Conservation (phyloP, 2,797 vertebrate species). For the Falco peregrinus region DNA sequence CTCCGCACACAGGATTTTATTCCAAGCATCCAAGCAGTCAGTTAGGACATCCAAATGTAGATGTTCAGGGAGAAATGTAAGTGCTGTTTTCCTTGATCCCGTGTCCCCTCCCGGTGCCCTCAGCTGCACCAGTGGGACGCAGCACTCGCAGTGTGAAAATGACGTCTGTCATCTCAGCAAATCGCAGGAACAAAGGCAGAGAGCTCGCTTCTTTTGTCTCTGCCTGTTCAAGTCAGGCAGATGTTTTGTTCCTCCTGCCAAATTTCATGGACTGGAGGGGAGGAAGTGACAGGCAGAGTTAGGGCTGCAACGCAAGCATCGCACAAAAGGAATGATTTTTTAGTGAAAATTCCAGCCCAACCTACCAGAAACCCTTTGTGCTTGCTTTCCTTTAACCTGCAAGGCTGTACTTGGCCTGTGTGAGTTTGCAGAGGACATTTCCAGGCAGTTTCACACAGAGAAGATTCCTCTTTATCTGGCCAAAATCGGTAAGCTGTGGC, state of each 20-base stretch:
- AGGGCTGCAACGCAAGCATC: not conserved
- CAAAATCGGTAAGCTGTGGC: not conserved
- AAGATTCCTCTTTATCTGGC: not conserved
- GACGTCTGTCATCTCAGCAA: not conserved
- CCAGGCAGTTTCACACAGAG: not conserved
- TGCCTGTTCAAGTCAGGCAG: not conserved
- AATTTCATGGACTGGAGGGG: not conserved
- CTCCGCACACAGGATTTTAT: not conserved
- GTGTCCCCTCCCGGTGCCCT: not conserved
- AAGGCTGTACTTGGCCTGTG: not conserved
- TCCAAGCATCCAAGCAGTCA: not conserved
- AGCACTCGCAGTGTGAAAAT: not conserved
- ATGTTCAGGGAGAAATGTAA: not conserved
- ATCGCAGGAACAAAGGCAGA: not conserved
- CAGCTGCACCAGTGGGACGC: not conserved
- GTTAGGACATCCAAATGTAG: not conserved
- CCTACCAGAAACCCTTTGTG: not conserved
- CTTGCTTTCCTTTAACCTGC: not conserved
- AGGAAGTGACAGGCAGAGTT: not conserved
- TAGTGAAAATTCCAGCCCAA: not conserved
- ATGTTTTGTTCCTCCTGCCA: not conserved
- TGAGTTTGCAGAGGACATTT: not conserved
- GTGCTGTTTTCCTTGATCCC: not conserved
- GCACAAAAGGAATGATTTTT: not conserved
- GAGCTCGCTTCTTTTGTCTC: not conserved